Evolutionary conservation across 2,113 vertebrate genomes (phyloP).

Genomic region (Phyllopteryx taeniolatus): DNA sequence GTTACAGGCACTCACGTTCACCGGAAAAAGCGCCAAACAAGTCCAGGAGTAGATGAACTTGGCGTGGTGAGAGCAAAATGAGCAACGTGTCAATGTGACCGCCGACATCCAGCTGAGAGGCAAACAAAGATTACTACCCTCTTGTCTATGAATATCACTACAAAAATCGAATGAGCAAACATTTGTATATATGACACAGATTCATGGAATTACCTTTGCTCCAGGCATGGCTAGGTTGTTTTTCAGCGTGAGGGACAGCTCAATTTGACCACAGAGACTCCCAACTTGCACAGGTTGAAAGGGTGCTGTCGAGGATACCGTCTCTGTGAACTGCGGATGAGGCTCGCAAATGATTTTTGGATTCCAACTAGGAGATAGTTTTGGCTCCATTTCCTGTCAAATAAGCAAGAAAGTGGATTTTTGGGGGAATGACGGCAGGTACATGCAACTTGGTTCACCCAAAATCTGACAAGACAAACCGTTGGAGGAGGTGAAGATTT

Average conservation of each 20-base stretch:
- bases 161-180: neutral
- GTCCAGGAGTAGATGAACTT: constrained; percentile 92
- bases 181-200: neutral
- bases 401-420: constrained; percentile 25
- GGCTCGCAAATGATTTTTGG: constrained; percentile 96
- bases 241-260: constrained; percentile 88
- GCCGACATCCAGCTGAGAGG: constrained; percentile 85
- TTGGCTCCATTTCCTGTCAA: constrained; percentile 90
- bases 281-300: constrained; percentile 91
- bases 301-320: constrained; percentile 76
- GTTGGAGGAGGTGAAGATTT: constrained; percentile 83
- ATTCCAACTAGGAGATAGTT: constrained; percentile 98
- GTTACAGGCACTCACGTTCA: constrained; percentile 74
- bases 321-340: constrained; percentile 92
- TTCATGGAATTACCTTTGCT: constrained; percentile 78
- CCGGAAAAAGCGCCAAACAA: constrained; percentile 89
- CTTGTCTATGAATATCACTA: neutral
- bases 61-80: constrained; percentile 88
- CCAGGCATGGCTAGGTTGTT: constrained; percentile 92
- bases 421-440: neutral
- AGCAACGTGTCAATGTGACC: constrained; percentile 88
- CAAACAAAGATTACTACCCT: constrained; percentile 14
- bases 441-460: neutral
- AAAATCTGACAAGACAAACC: constrained; percentile 68
- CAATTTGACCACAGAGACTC: constrained; percentile 82